Evolutionary conservation across 2,888 invertebrate species (phyloP), one percentile per base, ranked within the genome.

Genomic region (Stenchaetothrips biformis): DNA sequence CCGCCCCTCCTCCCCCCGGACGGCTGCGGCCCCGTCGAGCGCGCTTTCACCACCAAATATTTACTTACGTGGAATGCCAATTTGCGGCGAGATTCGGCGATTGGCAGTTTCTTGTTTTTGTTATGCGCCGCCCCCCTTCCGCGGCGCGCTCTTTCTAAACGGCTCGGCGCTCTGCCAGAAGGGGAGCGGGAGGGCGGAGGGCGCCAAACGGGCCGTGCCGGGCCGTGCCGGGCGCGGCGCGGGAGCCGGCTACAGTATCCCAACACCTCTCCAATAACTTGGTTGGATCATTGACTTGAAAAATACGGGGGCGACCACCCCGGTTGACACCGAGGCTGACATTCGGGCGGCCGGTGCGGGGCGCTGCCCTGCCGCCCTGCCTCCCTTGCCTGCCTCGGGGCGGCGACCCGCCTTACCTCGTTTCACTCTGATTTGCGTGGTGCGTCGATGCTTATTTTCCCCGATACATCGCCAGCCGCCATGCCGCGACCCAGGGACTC

Each of bases 231-330:
- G 67, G 67, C 21, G n/a, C n/a, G 25, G 2, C 7, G 25, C 21
- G 25, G 2, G n/a, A 11, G 25, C 21, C 11, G 11, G 25, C 21
- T 4, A 21, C 25, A 25, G 11, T 25, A 74, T 2, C 21, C 21
- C 25, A 21, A 74, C 67, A 74, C 67, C 67, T 74, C 67, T 74
- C 67, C 21, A 74, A 74, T 74, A 74, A 74, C 67, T 74, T 74
- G 21, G 25, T 21, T 25, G 67, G 67, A 74, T 74, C 67, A 74
- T 74, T 74, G 67, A 74, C 21, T 74, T 18, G 21, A 74, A 74
- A 74, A 74, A 74, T 74, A 74, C 67, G 67, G 67, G 67, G 67
- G 67, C 67, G 67, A 74, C 67, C 67, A 74, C 67, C 67, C 67
- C 11, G 67, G 21, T 11, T 74, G 67, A 74, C 67, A 74, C 7